Evolutionary conservation across 2,113 vertebrate species (phyloP).

Genomic region (Hypomesus transpacificus): DNA sequence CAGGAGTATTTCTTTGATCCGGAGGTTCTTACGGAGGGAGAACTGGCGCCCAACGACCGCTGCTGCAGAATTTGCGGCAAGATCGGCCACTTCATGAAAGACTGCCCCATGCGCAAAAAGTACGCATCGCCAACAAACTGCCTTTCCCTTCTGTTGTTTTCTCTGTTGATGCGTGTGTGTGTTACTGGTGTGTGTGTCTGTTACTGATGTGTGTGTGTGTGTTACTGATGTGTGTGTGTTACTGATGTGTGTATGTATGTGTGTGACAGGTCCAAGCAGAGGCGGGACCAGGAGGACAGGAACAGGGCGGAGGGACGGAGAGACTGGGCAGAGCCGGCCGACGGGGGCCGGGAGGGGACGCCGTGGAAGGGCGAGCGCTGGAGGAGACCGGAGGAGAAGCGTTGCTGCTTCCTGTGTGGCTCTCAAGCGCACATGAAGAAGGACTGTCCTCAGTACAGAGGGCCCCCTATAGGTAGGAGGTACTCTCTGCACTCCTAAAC

Average conservation of each 20-base stretch:
- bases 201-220: not conserved
- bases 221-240: too few relatives aligned
- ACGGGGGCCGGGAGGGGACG: too few relatives aligned
- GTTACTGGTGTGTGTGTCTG: not conserved
- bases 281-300: constrained; percentile 67
- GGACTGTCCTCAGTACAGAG: constrained; percentile 84
- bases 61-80: constrained; percentile 95
- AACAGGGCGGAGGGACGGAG: constrained; percentile 65
- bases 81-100: constrained; percentile 96
- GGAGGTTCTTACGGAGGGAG: constrained; percentile 87
- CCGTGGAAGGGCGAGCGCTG: constrained; percentile 71
- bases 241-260: not conserved
- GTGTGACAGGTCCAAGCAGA: constrained; percentile 69
- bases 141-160: not conserved
- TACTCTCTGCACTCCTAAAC: too few relatives aligned
- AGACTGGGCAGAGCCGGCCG: constrained; percentile 64
- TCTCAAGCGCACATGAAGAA: constrained; percentile 87
- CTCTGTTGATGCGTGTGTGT: not conserved
- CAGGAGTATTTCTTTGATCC: constrained; percentile 96
- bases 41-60: constrained; percentile 91
- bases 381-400: constrained; percentile 81
- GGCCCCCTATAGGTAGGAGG: constrained; percentile 69
- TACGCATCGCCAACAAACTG: constrained; percentile 55
- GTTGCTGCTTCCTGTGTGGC: constrained; percentile 90
- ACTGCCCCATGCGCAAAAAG: constrained; percentile 89